Conservation (phyloP, 2,113 vertebrate species). For the Ellobius talpinus region DNA sequence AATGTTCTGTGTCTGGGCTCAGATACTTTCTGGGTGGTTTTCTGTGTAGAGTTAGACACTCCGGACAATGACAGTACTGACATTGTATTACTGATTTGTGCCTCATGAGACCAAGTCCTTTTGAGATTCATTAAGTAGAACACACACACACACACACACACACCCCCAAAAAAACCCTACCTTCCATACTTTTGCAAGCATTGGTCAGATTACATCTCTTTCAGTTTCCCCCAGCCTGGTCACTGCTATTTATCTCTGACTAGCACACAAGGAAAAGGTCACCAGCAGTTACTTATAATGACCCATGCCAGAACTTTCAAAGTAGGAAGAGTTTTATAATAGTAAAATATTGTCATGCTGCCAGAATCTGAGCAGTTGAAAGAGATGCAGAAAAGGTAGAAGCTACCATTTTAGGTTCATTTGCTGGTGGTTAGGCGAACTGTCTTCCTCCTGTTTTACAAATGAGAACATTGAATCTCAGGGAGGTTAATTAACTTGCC, state of each 20-base stretch:
- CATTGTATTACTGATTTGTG: constrained; percentile 60
- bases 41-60: background rate
- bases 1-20: background rate
- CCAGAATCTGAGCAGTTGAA: background rate
- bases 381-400: background rate
- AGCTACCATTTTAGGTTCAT: background rate
- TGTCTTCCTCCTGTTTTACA: constrained; percentile 30
- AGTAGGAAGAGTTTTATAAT: background rate
- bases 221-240: background rate
- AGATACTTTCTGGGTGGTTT: background rate
- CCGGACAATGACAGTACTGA: background rate
- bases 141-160: background rate
- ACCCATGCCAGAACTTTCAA: background rate
- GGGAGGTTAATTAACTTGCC: background rate
- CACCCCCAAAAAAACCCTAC: background rate
- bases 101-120: background rate
- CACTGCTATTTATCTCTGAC: constrained; percentile 60
- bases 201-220: background rate
- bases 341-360: background rate
- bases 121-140: constrained; percentile 60
- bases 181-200: background rate
- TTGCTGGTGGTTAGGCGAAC: background rate
- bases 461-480: constrained; percentile 16
- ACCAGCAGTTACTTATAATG: constrained; percentile 60
- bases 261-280: rapidly evolving